Percentiles rank a stretch among this genome's conserved stretches.
phyloP scores from a whole-genome alignment of 2,113 vertebrate genomes.

The Sarotherodon lohbergeri region DNA sequence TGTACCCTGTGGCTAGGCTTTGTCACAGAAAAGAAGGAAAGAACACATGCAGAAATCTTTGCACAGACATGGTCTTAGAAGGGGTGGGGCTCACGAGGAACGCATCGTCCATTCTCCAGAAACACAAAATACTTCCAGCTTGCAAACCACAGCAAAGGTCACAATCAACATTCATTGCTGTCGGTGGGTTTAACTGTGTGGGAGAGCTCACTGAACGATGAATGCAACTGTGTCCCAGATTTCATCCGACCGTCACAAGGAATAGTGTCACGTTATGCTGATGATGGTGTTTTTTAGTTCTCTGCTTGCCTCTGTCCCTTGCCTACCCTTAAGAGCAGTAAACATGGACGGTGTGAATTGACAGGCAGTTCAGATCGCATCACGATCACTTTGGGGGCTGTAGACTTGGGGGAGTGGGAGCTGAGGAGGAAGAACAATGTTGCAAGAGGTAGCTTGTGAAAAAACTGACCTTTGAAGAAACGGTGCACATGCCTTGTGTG shows the following conservation, averaged over 20 bases:
- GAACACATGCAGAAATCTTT: background rate
- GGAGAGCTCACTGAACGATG: conserved; percentile 99
- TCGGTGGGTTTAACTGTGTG: conserved; percentile 98
- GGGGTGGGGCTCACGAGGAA: background rate
- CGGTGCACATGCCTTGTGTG: background rate
- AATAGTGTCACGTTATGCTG: conserved; percentile 56
- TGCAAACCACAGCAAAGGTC: conserved; percentile 68
- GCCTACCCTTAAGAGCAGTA: background rate
- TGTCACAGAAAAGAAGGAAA: conserved; percentile 25
- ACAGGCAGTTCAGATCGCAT: conserved; percentile 47
- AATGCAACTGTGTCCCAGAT: conserved; percentile 99
- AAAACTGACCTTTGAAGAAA: conserved; percentile 23
- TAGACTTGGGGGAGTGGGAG: background rate
- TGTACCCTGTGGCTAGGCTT: conserved; percentile 92
- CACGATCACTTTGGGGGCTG: conserved; percentile 9
- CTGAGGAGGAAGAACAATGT: background rate
- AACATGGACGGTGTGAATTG: conserved; percentile 4
- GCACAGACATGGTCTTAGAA: background rate
- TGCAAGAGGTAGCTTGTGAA: background rate
- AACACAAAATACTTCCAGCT: background rate
- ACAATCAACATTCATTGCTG: conserved; percentile 99
- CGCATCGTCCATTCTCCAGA: background rate
- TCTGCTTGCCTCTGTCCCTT: background rate
- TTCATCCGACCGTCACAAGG: conserved; percentile 55
- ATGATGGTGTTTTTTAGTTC: conserved; percentile 46